Evolutionary conservation across 2,797 vertebrate genomes (phyloP).

Genomic region (Siniperca scherzeri): DNA sequence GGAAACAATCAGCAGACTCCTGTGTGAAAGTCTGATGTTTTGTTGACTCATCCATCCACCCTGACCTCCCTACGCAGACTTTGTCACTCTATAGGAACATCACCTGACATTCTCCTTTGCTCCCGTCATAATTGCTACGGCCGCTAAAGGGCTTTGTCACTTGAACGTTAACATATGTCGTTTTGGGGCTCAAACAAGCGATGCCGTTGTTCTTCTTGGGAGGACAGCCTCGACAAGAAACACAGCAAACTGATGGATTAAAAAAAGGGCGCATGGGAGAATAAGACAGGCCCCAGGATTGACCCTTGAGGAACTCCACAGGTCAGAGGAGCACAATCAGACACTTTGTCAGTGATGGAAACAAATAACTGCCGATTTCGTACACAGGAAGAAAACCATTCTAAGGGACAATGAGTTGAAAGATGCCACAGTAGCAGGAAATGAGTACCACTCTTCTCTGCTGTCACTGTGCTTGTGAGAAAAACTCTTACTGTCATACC

Average conservation of each 20-base stretch:
- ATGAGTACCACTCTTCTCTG: conserved; percentile 9
- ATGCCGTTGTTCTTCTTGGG: not conserved
- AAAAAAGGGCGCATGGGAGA: not conserved
- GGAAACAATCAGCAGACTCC: not conserved
- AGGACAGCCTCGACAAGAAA: not conserved
- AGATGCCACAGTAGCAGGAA: conserved; percentile 19
- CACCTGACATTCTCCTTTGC: not conserved
- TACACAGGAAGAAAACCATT: conserved; percentile 5
- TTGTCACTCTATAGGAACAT: not conserved
- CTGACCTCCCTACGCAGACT: not conserved
- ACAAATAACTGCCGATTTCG: not conserved
- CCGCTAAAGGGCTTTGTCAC: not conserved
- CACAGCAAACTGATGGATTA: not conserved
- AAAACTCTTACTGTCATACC: not conserved
- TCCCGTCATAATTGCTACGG: not conserved
- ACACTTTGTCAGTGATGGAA: conserved; percentile 13
- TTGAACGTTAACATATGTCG: not conserved
- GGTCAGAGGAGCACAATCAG: not conserved
- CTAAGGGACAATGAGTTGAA: conserved; percentile 8
- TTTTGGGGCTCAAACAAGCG: not conserved
- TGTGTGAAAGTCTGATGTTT: conserved; percentile 1
- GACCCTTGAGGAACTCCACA: conserved; percentile 20
- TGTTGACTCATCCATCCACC: not conserved
- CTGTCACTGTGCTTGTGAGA: conserved; percentile 1
- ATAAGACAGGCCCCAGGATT: not conserved